A percentile compares a stretch with the other conserved stretches of the same genome.
Evolutionary conservation across 2,113 vertebrate species (phyloP).

Genomic region (Atherinomorus stipes): DNA sequence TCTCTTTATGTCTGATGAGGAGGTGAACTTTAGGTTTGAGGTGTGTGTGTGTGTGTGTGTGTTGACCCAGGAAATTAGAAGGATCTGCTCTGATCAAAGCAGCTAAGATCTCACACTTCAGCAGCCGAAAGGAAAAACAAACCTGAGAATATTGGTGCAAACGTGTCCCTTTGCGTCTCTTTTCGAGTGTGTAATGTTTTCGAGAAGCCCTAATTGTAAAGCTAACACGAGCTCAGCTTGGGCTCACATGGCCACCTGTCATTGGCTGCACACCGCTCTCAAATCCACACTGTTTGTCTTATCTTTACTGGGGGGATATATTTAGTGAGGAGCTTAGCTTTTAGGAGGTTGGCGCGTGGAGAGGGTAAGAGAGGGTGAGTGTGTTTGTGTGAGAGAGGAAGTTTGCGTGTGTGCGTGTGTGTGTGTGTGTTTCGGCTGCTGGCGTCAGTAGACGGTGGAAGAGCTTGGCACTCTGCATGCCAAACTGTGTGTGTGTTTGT

Average conservation of each 20-base stretch:
- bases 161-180: conserved; percentile 24
- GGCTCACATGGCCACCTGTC: conserved; percentile 70
- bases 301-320: conserved; percentile 85
- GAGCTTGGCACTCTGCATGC: conserved; percentile 83
- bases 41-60: background rate
- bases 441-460: conserved; percentile 75
- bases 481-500: conserved; percentile 60
- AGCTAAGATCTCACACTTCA: background rate
- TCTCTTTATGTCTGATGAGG: background rate
- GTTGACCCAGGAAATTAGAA: conserved; percentile 9
- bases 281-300: conserved; percentile 86
- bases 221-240: conserved; percentile 77
- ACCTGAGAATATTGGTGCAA: conserved; percentile 7
- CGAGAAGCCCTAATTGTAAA: conserved; percentile 73
- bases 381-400: conserved; percentile 33
- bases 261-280: conserved; percentile 80
- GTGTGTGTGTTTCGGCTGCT: conserved; percentile 56
- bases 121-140: conserved; percentile 4
- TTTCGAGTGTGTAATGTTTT: conserved; percentile 41
- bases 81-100: conserved; percentile 4
- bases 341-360: conserved; percentile 70
- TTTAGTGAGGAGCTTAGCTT: conserved; percentile 87
- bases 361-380: conserved; percentile 51
- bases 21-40: conserved; percentile 8
- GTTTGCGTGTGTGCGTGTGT: conserved; percentile 41